phyloP scores from a whole-genome alignment of 2,797 vertebrate species.

The Mormyrops boulengeri region DNA sequence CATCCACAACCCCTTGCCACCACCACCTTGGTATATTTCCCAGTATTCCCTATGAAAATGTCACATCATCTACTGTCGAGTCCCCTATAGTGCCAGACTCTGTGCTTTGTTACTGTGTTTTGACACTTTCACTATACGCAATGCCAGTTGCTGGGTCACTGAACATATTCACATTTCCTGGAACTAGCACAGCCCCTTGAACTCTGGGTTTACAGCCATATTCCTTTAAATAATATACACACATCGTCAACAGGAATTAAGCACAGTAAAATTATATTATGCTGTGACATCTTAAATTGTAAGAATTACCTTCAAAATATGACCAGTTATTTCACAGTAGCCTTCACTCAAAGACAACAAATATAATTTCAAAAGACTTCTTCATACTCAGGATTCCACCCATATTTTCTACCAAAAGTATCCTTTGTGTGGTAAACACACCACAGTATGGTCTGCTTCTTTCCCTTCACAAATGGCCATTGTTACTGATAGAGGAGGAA shows the following conservation, averaged over 20 bases:
- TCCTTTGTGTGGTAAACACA: not conserved
- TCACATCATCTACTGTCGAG: not conserved
- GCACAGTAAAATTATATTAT: not conserved
- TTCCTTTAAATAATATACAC: not conserved
- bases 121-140: not conserved
- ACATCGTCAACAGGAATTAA: not conserved
- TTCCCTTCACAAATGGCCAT: not conserved
- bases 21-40: not conserved
- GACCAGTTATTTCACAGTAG: not conserved
- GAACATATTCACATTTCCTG: not conserved
- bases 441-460: not conserved
- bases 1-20: not conserved
- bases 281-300: not conserved
- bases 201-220: not conserved
- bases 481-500: not conserved
- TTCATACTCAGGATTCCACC: not conserved
- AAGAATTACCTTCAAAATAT: not conserved
- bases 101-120: not conserved
- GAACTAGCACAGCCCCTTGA: not conserved
- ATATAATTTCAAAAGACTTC: not conserved
- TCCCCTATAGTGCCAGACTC: not conserved
- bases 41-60: not conserved
- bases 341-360: not conserved
- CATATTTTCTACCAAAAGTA: not conserved
- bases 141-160: not conserved